These are phyloP conservation scores for Oscheius sp. DNA, from an alignment of 2,888 invertebrate species.

Conservation along the genomic window DNA sequence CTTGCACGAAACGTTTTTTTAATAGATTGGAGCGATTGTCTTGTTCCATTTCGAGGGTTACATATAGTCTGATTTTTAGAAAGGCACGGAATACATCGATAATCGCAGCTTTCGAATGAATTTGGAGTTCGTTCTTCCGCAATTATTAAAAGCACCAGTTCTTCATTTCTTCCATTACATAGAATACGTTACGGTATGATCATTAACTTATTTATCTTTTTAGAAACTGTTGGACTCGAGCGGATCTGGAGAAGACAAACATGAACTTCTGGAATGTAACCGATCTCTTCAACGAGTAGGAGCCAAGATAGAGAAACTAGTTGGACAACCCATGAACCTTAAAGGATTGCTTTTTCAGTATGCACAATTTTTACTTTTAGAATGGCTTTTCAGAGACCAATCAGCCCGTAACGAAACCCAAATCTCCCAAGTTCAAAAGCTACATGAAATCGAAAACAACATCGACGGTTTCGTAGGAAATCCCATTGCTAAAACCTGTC, in stretches of 20 bases:
- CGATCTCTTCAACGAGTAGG: slow-evolving; percentile 36
- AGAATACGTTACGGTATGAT: slow-evolving; percentile 48
- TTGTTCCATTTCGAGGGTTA: background rate
- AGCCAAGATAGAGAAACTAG: slow-evolving; percentile 31
- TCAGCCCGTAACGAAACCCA: slow-evolving; percentile 38
- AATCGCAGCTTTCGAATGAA: slow-evolving; percentile 62
- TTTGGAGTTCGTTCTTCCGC: slow-evolving; percentile 65
- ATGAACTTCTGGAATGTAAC: slow-evolving; percentile 53
- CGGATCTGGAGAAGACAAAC: slow-evolving; percentile 54
- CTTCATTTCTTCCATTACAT: slow-evolving; percentile 62
- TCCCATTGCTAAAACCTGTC: slow-evolving; percentile 64
- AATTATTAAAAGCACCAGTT: slow-evolving; percentile 59
- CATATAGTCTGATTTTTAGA: slow-evolving; percentile 33
- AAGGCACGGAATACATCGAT: slow-evolving; percentile 57
- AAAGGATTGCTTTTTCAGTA: slow-evolving; percentile 29
- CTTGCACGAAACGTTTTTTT: background rate
- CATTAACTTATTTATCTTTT: background rate
- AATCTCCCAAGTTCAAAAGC: slow-evolving; percentile 46
- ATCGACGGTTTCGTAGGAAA: slow-evolving; percentile 68
- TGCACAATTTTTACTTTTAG: background rate
- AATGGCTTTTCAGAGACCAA: slow-evolving; percentile 39
- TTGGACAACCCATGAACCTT: slow-evolving; percentile 30
- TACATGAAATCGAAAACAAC: slow-evolving; percentile 58
- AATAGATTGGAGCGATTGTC: background rate
- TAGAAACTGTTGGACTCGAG: slow-evolving; percentile 50